Evolutionary conservation across 2,888 invertebrate genomes (phyloP), one percentile per base, ranked within the genome.

Genomic region (Miltochrista miniata): DNA sequence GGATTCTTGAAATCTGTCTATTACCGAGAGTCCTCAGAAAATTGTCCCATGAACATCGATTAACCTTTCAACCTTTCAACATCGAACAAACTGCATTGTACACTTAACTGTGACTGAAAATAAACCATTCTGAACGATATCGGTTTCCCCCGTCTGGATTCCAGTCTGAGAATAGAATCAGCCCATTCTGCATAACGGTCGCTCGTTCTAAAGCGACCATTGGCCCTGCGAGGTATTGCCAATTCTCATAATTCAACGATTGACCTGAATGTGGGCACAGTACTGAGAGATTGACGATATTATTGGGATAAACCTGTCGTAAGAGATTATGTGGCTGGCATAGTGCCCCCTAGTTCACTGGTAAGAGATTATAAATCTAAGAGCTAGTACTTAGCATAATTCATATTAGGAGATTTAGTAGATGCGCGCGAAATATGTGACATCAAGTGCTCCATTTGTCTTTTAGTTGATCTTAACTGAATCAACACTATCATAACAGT

Each of bases 141-240:
- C 40, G 31, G 40, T 35, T 40, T 44, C 12, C 45, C n/a, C 35
- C 31, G 49, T 40, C 49, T 50, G 49, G 49, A 50, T 40, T 50
- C 49, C 45, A 50, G 49, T n/a, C 40, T 50, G 45, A 18, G 15
- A 50, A 40, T 50, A 50, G 49, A 2, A 45, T 45, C 49, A 50
- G 30, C 44, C 30, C 35, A 50, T 40, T 50, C 35, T 35, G 35
- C 24, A 15, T 30, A 35, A 14, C 47, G 24, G 44, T 44, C 49
- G 49, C 39, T 34, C 33, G 49, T 44, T 34, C 33, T 33, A 35
- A 14, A 11, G 30, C 9, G 45, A 30, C 36, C 13, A 36, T 45
- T 45, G 43, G 36, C 36, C 36, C 36, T 45, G n/a, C 30, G n/a
- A 13, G 30, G 30, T 45, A 37, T 37, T 30, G 37, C 45, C 37